Evolutionary conservation across 2,797 vertebrate species (phyloP).

Genomic region (Acropternis orthonyx): DNA sequence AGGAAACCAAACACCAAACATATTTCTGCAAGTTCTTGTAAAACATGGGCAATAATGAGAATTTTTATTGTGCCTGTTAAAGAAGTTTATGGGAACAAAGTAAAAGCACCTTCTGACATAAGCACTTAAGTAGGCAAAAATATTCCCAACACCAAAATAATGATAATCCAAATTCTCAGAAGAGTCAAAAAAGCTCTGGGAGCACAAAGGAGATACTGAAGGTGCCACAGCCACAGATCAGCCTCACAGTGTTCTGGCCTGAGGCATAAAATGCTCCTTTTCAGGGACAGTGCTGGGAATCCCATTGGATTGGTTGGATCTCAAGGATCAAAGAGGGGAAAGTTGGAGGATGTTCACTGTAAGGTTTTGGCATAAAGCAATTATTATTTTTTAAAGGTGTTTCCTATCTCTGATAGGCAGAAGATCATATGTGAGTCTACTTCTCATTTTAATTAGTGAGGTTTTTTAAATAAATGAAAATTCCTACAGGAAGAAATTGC

Average conservation of each 20-base stretch:
- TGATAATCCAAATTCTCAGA: background rate
- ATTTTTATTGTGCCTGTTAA: background rate
- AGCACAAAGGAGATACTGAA: background rate
- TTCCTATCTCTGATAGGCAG: background rate
- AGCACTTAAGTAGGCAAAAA: background rate
- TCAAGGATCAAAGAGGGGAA: background rate
- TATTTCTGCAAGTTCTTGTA: background rate
- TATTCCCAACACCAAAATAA: background rate
- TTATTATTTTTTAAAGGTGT: accelerated
- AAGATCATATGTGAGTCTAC: background rate
- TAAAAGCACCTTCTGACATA: background rate
- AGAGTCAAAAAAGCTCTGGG: background rate
- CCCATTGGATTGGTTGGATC: background rate
- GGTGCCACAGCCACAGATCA: background rate
- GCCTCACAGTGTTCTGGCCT: background rate
- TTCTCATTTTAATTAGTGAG: background rate
- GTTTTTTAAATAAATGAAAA: background rate
- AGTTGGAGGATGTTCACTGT: background rate
- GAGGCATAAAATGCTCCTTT: background rate
- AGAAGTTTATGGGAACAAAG: background rate
- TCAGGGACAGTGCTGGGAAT: background rate
- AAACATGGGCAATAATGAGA: background rate
- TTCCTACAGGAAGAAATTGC: background rate
- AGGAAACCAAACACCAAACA: background rate
- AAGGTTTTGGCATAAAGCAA: background rate